Evolutionary conservation across 2,888 invertebrate species (phyloP), one percentile per base, ranked within the genome.

Genomic region (Pseudococcus longispinus): DNA sequence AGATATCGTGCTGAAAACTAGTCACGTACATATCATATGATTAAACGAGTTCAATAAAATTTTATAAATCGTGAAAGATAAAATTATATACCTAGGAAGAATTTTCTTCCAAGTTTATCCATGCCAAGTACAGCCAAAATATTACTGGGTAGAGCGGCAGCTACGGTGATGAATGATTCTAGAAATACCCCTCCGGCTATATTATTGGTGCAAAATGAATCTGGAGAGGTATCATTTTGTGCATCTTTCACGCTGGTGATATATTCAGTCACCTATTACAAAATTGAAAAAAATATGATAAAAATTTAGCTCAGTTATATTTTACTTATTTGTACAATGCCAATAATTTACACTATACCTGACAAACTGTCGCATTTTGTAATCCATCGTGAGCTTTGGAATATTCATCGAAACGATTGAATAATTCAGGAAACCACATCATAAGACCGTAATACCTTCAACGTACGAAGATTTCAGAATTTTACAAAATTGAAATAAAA

Each of bases 381-480:
- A 90, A 89, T 55, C 90, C 90, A 84, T 94, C 94, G 91, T 95
- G 93, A 46, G 92, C 92, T 85, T 93, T 92, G 84, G 94, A 93
- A 91, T 93, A 96, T 90, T 95, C 95, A 91, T 96, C 96, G 91
- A 96, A 96, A 83, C 97, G 95, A 91, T 95, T 96, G 92, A 97
- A 98, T 90, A 98, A 93, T 91, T 97, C 97, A 0, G 97, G 97
- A 92, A 97, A 97, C 98, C 98, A 98, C 96, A 98, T 96, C 96
- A 97, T 97, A 87, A 98, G 92, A 70, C 97, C 97, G 91, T 98
- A 98, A 91, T 97, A 98, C 87, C 96, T 95, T 60, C 91, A 13
- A 91, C 89, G 5, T 1, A 29, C 23, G 1, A 23, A 60, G 0
- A 60, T 20, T 55, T 46, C 32, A n/a, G 70, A 65, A 51, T 51